Percentiles rank a stretch among this genome's conserved stretches.
Conservation (phyloP, 1,140 invertebrate genomes). For the Leptopilina clavipes region DNA sequence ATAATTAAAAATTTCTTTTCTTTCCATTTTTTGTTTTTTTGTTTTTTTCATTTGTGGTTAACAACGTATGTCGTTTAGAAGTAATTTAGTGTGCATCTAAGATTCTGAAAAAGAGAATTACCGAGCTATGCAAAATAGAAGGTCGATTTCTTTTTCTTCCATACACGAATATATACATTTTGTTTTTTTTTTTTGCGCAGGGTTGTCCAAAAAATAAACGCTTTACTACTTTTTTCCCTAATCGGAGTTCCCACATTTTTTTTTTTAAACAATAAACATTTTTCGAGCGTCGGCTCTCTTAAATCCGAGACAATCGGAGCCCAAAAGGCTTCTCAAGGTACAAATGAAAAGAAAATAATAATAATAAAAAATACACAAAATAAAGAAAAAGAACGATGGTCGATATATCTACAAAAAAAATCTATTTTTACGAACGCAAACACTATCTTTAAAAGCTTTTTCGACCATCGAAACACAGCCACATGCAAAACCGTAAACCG, state of each 20-base stretch:
- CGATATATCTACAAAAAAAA: conserved; percentile 8
- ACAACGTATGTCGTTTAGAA: conserved; percentile 66
- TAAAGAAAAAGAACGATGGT: conserved; percentile 22
- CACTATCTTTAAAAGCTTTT: neutral
- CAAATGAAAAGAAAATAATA: neutral
- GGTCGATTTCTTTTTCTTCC: conserved; percentile 67
- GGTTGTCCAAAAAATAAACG: conserved; percentile 35
- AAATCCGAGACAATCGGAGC: conserved; percentile 20
- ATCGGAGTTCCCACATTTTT: neutral
- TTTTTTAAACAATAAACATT: neutral
- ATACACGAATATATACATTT: conserved; percentile 58
- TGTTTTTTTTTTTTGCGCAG: conserved; percentile 26
- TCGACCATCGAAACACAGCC: conserved; percentile 23
- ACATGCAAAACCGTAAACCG: conserved; percentile 20
- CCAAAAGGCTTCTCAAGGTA: neutral
- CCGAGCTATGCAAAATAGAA: conserved; percentile 75
- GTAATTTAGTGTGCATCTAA: conserved; percentile 72
- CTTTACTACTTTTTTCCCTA: too few species aligned
- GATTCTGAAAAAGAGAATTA: conserved; percentile 71
- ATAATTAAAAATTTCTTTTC: conserved; percentile 57
- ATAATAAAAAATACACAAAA: neutral
- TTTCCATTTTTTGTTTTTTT: conserved; percentile 41
- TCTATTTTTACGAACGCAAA: conserved; percentile 5
- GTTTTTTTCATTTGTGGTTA: conserved; percentile 51
- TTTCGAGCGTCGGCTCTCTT: conserved; percentile 7